Base-by-base conservation (phyloP, 2,888 invertebrate genomes). In the Drosophila kuntzei region DNA sequence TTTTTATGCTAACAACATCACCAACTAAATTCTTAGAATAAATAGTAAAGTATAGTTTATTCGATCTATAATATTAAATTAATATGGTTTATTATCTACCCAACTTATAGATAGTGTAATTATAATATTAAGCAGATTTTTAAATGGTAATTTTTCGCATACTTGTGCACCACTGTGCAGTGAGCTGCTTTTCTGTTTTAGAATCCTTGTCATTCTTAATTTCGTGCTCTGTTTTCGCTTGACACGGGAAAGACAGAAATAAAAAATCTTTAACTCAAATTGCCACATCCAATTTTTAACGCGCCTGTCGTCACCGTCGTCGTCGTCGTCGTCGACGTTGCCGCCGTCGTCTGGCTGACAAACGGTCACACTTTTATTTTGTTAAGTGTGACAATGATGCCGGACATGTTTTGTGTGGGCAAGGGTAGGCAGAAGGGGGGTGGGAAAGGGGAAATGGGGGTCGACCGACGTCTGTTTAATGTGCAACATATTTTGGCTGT, bases 151-250 rank as follows among this genome's bases (percentile, higher is more conserved):
- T 34, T n/a, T n/a, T 32, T 20, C 5, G 20, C n/a, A 3, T 20
- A 2, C 11, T 3, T 20, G 1, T 0, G 9, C 1, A 29, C 71
- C 76, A 82, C 71, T 79, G 85, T 83, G 50, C 69, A 2, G 6
- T 3, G n/a, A 41, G 9, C 37, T 25, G 36, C 16, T 36, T 3
- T 32, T 11, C 59, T 58, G 59, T 70, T 70, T 76, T 68, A 50
- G 62, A 69, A 66, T 74, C 66, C 79, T 76, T 83, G 87, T 86
- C 87, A 85, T 74, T 87, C 81, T 87, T 86, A 77, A 87, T 87
- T 83, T 75, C 46, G 53, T 20, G 54, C 61, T 41, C 32, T 54
- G 58, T 43, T 46, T 61, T 39, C 20, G 53, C 44, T 72, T 71
- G 71, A 63, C 65, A 65, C 46, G 50, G 53, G 55, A 16, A 44